Conservation (phyloP, 1,140 invertebrate species). For the Sycophaga agraensis region DNA sequence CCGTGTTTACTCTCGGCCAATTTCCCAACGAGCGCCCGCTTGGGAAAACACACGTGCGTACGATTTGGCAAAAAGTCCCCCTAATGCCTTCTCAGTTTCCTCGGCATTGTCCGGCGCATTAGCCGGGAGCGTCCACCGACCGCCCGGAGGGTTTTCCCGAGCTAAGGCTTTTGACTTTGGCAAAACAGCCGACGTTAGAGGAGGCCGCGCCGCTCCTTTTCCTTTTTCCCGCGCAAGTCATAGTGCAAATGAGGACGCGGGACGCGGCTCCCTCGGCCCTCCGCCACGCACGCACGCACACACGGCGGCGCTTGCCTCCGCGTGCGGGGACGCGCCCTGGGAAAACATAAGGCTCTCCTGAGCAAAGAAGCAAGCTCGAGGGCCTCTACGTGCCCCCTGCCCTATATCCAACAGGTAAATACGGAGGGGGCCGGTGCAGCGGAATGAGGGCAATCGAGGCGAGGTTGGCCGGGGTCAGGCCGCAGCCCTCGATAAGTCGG, state of each 20-base stretch:
- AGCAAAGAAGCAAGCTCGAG: too few relatives aligned
- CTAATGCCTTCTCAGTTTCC: conserved; percentile 14
- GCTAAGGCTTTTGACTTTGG: conserved; percentile 19
- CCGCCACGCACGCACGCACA: too few relatives aligned
- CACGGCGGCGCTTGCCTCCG: too few relatives aligned
- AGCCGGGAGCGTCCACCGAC: too few relatives aligned
- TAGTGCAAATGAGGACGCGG: background rate
- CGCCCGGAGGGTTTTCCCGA: conserved; percentile 11
- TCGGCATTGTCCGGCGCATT: background rate
- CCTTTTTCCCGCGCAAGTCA: conserved; percentile 17
- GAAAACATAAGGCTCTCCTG: too few relatives aligned
- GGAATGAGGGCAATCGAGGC: background rate
- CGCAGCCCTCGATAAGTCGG: background rate
- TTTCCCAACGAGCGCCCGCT: too few relatives aligned
- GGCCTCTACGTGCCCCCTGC: too few relatives aligned
- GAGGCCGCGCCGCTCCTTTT: background rate
- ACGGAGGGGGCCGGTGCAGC: too few relatives aligned
- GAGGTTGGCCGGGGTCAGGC: background rate
- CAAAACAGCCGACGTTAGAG: conserved; percentile 5
- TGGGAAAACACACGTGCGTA: background rate
- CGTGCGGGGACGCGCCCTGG: too few relatives aligned
- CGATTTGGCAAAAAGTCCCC: background rate
- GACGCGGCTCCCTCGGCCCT: background rate
- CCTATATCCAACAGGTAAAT: too few relatives aligned
- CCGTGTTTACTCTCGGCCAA: background rate